Evolutionary conservation across 1,140 invertebrate genomes (phyloP).

Genomic region (Drosophila serrata): DNA sequence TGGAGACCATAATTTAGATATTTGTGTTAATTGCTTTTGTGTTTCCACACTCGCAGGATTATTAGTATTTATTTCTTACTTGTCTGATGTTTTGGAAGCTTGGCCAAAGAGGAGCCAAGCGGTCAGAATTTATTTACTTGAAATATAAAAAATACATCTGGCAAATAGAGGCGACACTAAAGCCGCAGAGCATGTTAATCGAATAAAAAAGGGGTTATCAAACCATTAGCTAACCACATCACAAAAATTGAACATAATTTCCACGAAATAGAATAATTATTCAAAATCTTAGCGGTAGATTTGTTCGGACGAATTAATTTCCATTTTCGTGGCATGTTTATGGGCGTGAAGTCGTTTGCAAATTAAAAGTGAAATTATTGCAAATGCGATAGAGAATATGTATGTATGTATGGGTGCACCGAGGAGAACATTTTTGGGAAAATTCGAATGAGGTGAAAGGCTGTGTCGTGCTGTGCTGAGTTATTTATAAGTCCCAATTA

Average conservation of each 20-base stretch:
- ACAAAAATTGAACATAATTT: constrained; percentile 11
- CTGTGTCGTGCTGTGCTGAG: constrained; percentile 14
- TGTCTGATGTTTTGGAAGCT: constrained; percentile 43
- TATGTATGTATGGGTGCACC: background rate
- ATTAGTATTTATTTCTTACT: constrained; percentile 16
- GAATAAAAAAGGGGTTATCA: constrained; percentile 30
- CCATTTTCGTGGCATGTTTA: constrained; percentile 35
- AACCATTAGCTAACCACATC: constrained; percentile 39
- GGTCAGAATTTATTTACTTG: constrained; percentile 28
- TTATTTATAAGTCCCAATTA: constrained; percentile 52
- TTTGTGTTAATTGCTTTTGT: constrained; percentile 59
- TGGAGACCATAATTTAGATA: constrained; percentile 21
- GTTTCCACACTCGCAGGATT: constrained; percentile 35
- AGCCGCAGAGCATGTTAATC: constrained; percentile 9
- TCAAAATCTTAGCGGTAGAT: constrained; percentile 7
- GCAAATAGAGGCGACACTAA: constrained; percentile 2
- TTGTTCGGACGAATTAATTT: constrained; percentile 20
- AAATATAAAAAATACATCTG: constrained; percentile 1
- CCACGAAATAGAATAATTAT: constrained; percentile 1
- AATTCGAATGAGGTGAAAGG: constrained; percentile 17
- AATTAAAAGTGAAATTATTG: constrained; percentile 42
- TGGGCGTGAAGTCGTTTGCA: constrained; percentile 14
- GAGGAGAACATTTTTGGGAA: constrained; percentile 10
- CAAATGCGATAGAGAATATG: constrained; percentile 35
- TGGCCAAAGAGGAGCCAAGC: constrained; percentile 35